Percentiles rank a stretch among this genome's conserved stretches.
Conservation (phyloP, 2,113 vertebrate genomes). For the Larimichthys polyactis region DNA sequence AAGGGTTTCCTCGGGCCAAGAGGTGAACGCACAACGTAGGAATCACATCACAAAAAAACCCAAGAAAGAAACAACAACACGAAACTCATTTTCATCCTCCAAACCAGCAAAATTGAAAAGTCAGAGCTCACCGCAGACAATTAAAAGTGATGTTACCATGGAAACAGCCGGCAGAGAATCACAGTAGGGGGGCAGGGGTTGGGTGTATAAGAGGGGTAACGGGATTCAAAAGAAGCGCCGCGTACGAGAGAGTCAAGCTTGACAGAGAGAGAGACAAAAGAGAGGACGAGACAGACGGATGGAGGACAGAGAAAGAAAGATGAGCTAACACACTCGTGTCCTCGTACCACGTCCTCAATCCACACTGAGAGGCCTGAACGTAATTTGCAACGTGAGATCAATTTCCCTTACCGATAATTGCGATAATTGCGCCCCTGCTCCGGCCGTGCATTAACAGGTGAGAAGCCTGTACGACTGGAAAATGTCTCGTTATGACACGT, state of each 20-base stretch:
- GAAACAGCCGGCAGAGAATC: slow-evolving; percentile 69
- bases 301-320: background rate
- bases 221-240: slow-evolving; percentile 40
- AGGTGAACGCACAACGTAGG: background rate
- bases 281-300: background rate
- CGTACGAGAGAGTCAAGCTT: slow-evolving; percentile 38
- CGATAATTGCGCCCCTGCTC: no score
- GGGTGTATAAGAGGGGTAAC: background rate
- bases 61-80: background rate
- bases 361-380: background rate
- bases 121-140: slow-evolving; percentile 61
- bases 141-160: slow-evolving; percentile 73
- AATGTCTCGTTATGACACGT: background rate
- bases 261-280: background rate
- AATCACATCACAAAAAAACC: background rate
- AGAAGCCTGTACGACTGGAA: background rate
- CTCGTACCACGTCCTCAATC: background rate
- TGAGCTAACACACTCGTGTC: background rate
- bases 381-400: background rate
- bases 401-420: background rate
- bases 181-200: slow-evolving; percentile 5
- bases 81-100: slow-evolving; percentile 11
- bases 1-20: background rate
- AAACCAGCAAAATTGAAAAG: slow-evolving; percentile 36
- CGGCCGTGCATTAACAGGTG: background rate